These are phyloP conservation scores for Lutraria lutraria DNA, from an alignment of 2,888 invertebrate species.

Conservation along the genomic window DNA sequence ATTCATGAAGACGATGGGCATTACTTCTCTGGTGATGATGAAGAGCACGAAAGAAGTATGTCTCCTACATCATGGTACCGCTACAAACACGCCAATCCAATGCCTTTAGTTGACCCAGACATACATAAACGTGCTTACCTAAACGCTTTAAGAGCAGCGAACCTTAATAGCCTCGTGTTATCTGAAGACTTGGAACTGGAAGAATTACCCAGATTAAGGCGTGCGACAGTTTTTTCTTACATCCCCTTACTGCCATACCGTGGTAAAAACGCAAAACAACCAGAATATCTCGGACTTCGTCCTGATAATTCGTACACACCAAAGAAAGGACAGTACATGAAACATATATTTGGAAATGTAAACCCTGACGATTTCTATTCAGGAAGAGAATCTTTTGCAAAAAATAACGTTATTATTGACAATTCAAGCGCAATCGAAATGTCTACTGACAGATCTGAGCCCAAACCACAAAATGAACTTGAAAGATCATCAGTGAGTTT, in stretches of 20 bases:
- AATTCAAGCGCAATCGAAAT: not conserved
- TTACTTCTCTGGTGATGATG: slow-evolving; percentile 64
- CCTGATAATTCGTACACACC: slow-evolving; percentile 53
- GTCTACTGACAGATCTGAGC: not conserved
- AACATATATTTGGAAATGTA: slow-evolving; percentile 74
- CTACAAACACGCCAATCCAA: slow-evolving; percentile 49
- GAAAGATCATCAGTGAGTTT: slow-evolving; percentile 62
- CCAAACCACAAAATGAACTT: slow-evolving; percentile 27
- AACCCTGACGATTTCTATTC: slow-evolving; percentile 69
- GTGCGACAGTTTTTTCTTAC: slow-evolving; percentile 71
- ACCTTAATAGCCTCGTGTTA: slow-evolving; percentile 37
- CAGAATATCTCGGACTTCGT: slow-evolving; percentile 54
- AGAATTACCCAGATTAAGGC: slow-evolving; percentile 47
- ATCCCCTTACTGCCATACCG: slow-evolving; percentile 65
- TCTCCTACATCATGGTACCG: slow-evolving; percentile 43
- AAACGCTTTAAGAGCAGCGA: slow-evolving; percentile 63
- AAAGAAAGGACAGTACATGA: slow-evolving; percentile 71
- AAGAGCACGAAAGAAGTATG: slow-evolving; percentile 20
- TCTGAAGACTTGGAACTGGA: slow-evolving; percentile 46
- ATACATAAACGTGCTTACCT: slow-evolving; percentile 72
- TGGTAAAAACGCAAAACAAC: slow-evolving; percentile 15
- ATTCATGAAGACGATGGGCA: slow-evolving; percentile 65
- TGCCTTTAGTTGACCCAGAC: slow-evolving; percentile 64
- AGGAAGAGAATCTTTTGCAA: slow-evolving; percentile 33
- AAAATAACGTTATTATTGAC: slow-evolving; percentile 26